Evolutionary conservation across 1,140 invertebrate species (phyloP), one percentile per base, ranked within the genome.

Genomic region (Caenorhabditis briggsae): DNA sequence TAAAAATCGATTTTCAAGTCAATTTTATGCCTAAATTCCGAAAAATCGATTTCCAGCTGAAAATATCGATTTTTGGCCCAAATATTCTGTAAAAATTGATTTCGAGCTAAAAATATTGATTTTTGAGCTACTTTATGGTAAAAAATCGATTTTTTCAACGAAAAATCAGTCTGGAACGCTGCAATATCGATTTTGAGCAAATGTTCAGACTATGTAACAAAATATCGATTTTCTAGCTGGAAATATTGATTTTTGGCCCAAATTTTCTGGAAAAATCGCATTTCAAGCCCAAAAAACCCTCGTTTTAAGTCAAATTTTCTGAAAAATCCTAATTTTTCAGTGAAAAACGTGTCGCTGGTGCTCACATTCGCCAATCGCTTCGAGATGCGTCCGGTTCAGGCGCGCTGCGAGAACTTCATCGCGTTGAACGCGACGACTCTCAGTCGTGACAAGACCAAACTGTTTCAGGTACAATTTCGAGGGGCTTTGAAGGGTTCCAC

Each of bases 331-430:
- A 41, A 41, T 33, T 61, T 59, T 85, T 33, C 58, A 87, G 86
- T 84, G 46, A 53, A 70, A 33, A 87, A 87, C 83, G 83, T 87
- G 23, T 46, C 82, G 9, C 61, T 87, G 8, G 82, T 87, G 16
- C 48, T 87, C 59, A 59, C 46, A 16, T 59, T 84, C 23, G 82
- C 86, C 20, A 78, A 43, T 33, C 48, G 83, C 11, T 87, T 87
- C 65, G 86, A 87, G 25, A 87, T 87, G 86, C 61, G 83, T 48
- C 86, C 86, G 14, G 86, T 87, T 25, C 50, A 87, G n/a, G 86
- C 86, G 12, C 46, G 86, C 23, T 87, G 86, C 43, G 86, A 87
- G 43, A 53, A 70, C 20, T 87, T 84, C 83, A 84, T 87, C 55
- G 33, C 83, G 2, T 43, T 46, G 41, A 78, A 70, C 43, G 83